phyloP scores from a whole-genome alignment of 2,888 invertebrate genomes.

The Scaeva pyrastri region DNA sequence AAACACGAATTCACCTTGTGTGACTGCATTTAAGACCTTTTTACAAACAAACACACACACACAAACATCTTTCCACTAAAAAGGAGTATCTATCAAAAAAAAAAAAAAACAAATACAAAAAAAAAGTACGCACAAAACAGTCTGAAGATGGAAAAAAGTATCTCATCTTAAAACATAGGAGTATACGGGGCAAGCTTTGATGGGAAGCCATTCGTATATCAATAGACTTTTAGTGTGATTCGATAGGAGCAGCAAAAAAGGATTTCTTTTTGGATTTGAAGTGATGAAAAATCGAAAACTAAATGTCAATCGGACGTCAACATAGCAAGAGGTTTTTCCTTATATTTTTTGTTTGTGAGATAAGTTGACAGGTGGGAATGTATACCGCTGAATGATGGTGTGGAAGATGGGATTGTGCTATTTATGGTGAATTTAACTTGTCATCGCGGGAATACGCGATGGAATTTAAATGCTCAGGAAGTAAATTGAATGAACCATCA shows the following conservation, averaged over 20 bases:
- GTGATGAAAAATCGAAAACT: constrained; percentile 40
- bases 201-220: background rate
- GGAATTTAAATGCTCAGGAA: background rate
- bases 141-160: constrained; percentile 61
- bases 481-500: background rate
- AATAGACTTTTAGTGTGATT: background rate
- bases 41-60: background rate
- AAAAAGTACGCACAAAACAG: constrained; percentile 44
- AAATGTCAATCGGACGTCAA: constrained; percentile 33
- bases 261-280: constrained; percentile 34
- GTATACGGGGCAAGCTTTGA: background rate
- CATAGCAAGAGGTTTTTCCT: background rate
- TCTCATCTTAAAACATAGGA: constrained; percentile 28
- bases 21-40: background rate
- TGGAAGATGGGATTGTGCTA: constrained; percentile 5
- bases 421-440: background rate
- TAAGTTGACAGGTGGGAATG: constrained; percentile 39
- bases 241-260: background rate
- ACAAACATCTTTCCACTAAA: constrained; percentile 1
- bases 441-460: background rate
- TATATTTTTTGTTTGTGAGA: background rate
- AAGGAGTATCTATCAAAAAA: constrained; percentile 22
- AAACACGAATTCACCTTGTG: constrained; percentile 66
- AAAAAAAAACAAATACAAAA: background rate
- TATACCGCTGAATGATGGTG: constrained; percentile 2